phyloP scores from a whole-genome alignment of 2,113 vertebrate genomes.

The Tupaia chinensis region DNA sequence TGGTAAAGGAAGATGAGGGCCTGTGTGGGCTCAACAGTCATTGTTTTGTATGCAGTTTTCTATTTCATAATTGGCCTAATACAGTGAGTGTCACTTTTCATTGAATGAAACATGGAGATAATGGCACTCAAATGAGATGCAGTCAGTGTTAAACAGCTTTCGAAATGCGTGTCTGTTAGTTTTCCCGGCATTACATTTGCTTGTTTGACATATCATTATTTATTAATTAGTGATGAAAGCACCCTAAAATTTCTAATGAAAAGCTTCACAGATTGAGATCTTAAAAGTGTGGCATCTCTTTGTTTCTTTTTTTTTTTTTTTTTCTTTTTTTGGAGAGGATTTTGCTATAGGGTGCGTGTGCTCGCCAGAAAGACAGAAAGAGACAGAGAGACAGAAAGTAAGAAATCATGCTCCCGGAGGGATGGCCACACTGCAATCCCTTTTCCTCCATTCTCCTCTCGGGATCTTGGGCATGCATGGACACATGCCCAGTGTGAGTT shows the following conservation, averaged over 20 bases:
- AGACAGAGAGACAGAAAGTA: too few species aligned
- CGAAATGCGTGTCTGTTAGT: constrained; percentile 56
- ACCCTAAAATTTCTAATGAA: constrained; percentile 60
- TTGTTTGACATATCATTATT: constrained; percentile 53
- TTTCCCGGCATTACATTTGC: constrained; percentile 63
- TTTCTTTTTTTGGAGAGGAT: too few species aligned
- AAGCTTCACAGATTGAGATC: constrained; percentile 39
- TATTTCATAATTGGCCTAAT: constrained; percentile 71
- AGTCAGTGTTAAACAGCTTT: constrained; percentile 61
- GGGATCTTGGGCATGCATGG: too few species aligned
- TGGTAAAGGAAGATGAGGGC: not conserved
- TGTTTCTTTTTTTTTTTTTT: not conserved
- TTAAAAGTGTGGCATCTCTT: not conserved
- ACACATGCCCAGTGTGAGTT: too few species aligned
- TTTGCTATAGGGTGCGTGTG: too few species aligned
- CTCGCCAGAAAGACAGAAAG: too few species aligned
- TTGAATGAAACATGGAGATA: constrained; percentile 68
- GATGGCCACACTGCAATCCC: too few species aligned
- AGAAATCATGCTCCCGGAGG: too few species aligned
- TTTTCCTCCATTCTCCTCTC: too few species aligned
- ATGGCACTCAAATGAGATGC: constrained; percentile 38
- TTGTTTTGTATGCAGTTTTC: constrained; percentile 55
- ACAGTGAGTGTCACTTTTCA: constrained; percentile 66
- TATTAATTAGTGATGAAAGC: constrained; percentile 76
- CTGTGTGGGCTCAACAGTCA: constrained; percentile 23